Evolutionary conservation across 53 echinoderm and acorn worm genomes (phyloP), one percentile per base, ranked within the genome.

Genomic region (Actinopyga echinites): DNA sequence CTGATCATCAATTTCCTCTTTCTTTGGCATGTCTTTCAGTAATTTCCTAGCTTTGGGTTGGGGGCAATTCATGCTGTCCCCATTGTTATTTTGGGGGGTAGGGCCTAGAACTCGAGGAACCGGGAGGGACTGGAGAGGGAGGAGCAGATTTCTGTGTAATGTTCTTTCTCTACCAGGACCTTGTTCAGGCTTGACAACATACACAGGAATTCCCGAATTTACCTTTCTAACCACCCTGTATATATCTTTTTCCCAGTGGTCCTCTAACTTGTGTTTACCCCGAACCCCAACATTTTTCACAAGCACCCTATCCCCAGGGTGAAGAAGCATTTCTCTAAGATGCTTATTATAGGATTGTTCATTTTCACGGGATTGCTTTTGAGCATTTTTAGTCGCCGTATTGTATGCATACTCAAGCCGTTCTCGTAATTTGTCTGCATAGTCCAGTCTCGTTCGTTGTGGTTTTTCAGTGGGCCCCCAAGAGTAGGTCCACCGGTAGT

Each of bases 231-330:
- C 5, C 7, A 40, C 40, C 10, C 7, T 5, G 10, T 40, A 40
- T 10, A 10, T 40, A 3, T 40, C 8, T 0, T 10, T 7, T 40
- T 58, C 69, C 40, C 40, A 40, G 8, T 40, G 30, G 31, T 88
- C 77, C 0, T 77, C 83, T 4, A 83, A 12, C 9, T 88, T 83
- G 63, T 88, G 43, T 25, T 71, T 74, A 2, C 83, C 88, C 45
- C 75, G 52, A 9, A 88, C 19, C 3, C 65, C 77, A 33, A 74
- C n/a, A 13, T 69, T 83, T 43, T 63, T 74, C 21, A 88, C 26
- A 2, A 83, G 30, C 0, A 88, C 83, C 45, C 88, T 32, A 30
- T 83, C 83, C 7, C 77, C 77, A 8, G 63, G n/a, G 13, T 83
- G 26, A 21, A 82, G 43, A 0, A 63, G 74, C 29, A 43, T 40